Conservation (phyloP, 2,888 invertebrate species). For the Pristionchus japonicus region DNA sequence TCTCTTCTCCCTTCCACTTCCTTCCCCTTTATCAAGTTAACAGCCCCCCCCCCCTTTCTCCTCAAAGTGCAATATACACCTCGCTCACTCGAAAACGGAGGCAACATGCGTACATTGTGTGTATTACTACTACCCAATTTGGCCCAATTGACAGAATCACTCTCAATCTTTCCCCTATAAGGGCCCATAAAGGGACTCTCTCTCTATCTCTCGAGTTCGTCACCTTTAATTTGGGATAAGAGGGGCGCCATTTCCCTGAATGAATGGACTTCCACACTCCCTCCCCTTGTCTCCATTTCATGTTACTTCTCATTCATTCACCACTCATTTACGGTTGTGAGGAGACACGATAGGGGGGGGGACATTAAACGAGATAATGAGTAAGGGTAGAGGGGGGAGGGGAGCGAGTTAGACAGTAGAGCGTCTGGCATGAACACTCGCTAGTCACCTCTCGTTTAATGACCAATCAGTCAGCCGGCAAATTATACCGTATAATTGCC, state of each 20-base stretch:
- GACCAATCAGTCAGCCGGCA: not conserved
- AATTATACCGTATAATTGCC: constrained; percentile 21
- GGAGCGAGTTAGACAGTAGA: not conserved
- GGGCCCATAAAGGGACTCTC: constrained; percentile 26
- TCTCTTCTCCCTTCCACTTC: not conserved
- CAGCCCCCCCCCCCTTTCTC: constrained; percentile 7
- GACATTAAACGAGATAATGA: constrained; percentile 31
- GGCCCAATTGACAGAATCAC: not conserved
- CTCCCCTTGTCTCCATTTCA: not conserved
- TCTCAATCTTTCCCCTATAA: not conserved
- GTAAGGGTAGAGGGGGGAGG: not conserved
- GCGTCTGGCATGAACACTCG: constrained; percentile 11
- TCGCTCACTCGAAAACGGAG: not conserved
- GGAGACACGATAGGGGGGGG: not conserved
- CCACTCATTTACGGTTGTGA: constrained; percentile 28
- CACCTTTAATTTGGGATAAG: constrained; percentile 42
- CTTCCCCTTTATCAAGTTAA: constrained; percentile 32
- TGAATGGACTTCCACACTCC: not conserved
- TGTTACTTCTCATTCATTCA: constrained; percentile 20
- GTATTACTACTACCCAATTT: not conserved
- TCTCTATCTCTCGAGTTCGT: too few species aligned
- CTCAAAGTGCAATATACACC: not conserved
- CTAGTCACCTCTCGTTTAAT: not conserved
- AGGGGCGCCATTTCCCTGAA: not conserved
- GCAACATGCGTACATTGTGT: not conserved